These are phyloP conservation scores for Alcedo quadribrachys DNA, from an alignment of 2,797 vertebrate species.

Conservation along the genomic window DNA sequence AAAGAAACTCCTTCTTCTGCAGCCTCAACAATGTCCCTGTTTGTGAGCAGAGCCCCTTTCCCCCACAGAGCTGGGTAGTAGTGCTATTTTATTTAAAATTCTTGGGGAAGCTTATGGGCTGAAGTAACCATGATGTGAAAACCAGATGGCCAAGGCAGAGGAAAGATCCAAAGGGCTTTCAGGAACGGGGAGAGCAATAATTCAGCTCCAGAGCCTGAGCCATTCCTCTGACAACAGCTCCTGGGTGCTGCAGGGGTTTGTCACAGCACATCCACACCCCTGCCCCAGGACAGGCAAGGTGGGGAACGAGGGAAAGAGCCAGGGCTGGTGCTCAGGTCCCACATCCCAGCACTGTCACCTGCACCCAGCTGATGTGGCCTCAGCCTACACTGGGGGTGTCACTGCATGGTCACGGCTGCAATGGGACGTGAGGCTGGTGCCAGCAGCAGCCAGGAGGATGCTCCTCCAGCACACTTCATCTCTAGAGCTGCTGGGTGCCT, in stretches of 20 bases:
- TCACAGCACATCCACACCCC: not conserved
- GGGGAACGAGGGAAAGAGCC: not conserved
- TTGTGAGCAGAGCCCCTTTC: slow-evolving; percentile 52
- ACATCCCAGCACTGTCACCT: not conserved
- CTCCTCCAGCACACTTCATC: not conserved
- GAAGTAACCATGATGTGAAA: slow-evolving; percentile 58
- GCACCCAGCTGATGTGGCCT: not conserved
- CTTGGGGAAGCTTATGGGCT: slow-evolving; percentile 54
- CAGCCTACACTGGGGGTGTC: fast-evolving
- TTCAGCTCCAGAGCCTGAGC: not conserved
- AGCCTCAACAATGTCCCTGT: slow-evolving; percentile 50
- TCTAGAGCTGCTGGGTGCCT: not conserved
- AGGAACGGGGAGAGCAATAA: not conserved
- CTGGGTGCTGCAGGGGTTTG: not conserved
- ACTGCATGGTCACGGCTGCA: not conserved
- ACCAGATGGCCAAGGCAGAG: slow-evolving; percentile 58
- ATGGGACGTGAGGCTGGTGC: fast-evolving
- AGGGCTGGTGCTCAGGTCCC: fast-evolving
- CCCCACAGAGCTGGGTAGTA: not conserved
- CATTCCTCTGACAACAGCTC: not conserved
- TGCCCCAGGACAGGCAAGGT: fast-evolving
- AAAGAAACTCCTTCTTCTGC: slow-evolving; percentile 49
- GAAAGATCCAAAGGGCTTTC: slow-evolving; percentile 26
- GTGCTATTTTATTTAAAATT: slow-evolving; percentile 62
- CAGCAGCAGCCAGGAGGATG: fast-evolving